A percentile compares a stretch with the other conserved stretches of the same genome.
Evolutionary conservation across 2,888 invertebrate genomes (phyloP).

Genomic region (Drosophila dives): DNA sequence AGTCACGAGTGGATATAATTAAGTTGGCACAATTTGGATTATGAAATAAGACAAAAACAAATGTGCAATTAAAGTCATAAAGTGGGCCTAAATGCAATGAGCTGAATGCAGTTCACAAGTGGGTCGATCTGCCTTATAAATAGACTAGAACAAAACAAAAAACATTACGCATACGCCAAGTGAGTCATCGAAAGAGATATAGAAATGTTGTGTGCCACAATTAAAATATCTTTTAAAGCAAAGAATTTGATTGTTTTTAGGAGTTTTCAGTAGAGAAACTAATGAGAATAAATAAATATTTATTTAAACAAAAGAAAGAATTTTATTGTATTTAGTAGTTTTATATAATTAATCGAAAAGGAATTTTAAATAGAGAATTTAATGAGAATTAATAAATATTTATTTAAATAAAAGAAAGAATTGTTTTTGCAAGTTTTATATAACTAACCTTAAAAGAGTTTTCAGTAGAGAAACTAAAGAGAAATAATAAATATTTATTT

Average conservation of each 20-base stretch:
- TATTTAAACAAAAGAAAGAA: no score
- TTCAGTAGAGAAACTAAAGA: no score
- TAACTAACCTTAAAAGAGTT: no score
- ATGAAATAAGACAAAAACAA: background rate
- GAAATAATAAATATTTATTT: no score
- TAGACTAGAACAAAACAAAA: constrained; percentile 18
- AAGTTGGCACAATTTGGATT: constrained; percentile 17
- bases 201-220: background rate
- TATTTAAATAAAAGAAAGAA: background rate
- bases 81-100: constrained; percentile 29
- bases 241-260: background rate
- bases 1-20: constrained; percentile 51
- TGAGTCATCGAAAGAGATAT: constrained; percentile 36
- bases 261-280: background rate
- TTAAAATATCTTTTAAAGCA: background rate
- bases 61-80: constrained; percentile 29
- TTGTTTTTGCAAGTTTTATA: no score
- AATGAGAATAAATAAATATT: no score
- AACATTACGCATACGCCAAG: constrained; percentile 46
- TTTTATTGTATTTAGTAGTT: no score
- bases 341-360: background rate
- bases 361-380: background rate
- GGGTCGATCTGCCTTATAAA: constrained; percentile 34
- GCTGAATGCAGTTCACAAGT: constrained; percentile 18
- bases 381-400: background rate